Base-by-base conservation (phyloP, 1,140 invertebrate genomes). In the Eulimnadia texana region DNA sequence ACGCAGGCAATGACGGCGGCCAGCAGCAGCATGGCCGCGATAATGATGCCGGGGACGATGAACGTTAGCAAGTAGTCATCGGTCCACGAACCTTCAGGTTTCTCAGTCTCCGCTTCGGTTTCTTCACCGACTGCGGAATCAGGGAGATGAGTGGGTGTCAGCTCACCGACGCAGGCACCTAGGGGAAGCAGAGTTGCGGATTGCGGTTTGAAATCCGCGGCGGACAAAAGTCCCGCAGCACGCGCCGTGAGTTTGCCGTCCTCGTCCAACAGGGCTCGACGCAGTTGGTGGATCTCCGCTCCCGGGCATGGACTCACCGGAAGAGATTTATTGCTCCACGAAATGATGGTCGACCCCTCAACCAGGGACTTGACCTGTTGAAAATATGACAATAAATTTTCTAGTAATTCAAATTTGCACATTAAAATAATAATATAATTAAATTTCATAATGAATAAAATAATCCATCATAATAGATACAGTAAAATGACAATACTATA, bases 51-150 rank as follows among this genome's bases (percentile, higher is more conserved):
- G 0, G 92, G 92, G 50, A 95, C 79, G 13, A 96, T 83, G 63
- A 90, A 91, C 0, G 90, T 94, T n/a, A 92, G 80, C 58, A 91
- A 77, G 69, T 93, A 90, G 65, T 91, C 88, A 50, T 88, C 84
- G n/a, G 75, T 73, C 29, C 29, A 54, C 1, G 28, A 13, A 22
- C 25, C 60, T 16, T 29, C 52, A 16, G 60, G 10, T 73, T n/a
- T 76, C 77, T 52, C 10, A 62, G 62, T 61, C 50, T 80, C 79
- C 29, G 81, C 76, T 25, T 64, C 33, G 58, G 56, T 1, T 54
- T 67, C 13, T 58, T 63, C 25, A 59, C 19, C 58, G 49, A 23
- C 59, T 13, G 42, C 63, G n/a, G 24, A 61, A 3, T 77, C 75
- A 2, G 74, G 72, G 3, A 69, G 70, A 58, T 77, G 74, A 1